Conservation (phyloP, 1,140 invertebrate species). For the Harpegnathos saltator region DNA sequence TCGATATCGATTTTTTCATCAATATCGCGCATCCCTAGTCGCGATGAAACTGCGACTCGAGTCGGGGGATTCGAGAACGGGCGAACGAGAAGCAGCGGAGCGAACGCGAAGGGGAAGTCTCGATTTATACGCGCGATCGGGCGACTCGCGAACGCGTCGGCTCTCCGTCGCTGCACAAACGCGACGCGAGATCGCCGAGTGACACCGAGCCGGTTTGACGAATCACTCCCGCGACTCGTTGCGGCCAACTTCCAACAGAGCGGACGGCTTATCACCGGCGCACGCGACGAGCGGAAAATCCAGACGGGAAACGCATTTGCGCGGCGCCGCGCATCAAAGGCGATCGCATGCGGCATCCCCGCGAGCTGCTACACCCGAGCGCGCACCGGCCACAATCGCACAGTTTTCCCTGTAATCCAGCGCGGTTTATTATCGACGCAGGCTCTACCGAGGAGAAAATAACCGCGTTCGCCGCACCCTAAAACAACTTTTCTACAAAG, state of each 20-base stretch:
- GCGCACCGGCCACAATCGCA: constrained; percentile 4
- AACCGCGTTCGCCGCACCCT: constrained; percentile 13
- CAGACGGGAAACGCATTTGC: constrained; percentile 18
- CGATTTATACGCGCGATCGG: neutral
- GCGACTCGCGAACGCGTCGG: neutral
- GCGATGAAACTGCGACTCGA: too few relatives aligned
- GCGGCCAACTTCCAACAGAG: neutral
- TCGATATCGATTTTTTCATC: too few relatives aligned
- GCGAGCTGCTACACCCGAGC: neutral
- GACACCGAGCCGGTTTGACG: neutral
- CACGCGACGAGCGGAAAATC: neutral
- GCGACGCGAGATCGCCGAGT: constrained; percentile 12
- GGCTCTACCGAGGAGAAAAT: constrained; percentile 19
- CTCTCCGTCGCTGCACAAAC: neutral
- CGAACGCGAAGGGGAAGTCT: neutral
- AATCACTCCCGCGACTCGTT: neutral
- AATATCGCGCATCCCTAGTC: too few relatives aligned
- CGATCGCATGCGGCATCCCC: neutral
- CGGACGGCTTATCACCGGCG: neutral
- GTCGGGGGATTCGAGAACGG: too few relatives aligned
- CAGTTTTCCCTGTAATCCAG: constrained; percentile 26
- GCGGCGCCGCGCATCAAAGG: neutral
- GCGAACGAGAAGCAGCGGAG: too few relatives aligned
- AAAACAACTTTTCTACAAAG: neutral
- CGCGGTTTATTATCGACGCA: constrained; percentile 16